phyloP scores from a whole-genome alignment of 2,888 invertebrate genomes.

The Drosophila incognita region DNA sequence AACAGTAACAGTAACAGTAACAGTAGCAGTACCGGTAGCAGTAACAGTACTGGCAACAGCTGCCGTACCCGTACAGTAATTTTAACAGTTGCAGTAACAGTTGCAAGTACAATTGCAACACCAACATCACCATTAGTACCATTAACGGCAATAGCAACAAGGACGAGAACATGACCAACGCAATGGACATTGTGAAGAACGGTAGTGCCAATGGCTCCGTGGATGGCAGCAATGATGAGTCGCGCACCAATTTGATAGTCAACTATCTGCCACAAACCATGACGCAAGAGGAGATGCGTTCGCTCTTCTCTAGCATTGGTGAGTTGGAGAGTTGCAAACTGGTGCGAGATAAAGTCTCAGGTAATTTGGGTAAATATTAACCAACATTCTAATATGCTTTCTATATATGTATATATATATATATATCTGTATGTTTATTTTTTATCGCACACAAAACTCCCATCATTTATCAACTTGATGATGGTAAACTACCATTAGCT shows the following conservation, averaged over 20 bases:
- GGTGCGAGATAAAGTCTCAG: conserved; percentile 98
- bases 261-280: conserved; percentile 97
- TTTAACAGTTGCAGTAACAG: conserved; percentile 14
- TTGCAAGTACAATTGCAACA: conserved; percentile 25
- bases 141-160: conserved; percentile 26
- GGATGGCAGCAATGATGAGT: conserved; percentile 93
- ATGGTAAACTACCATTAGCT: neutral
- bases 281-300: conserved; percentile 97
- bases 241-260: conserved; percentile 97
- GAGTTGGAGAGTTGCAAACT: conserved; percentile 99
- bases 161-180: conserved; percentile 84
- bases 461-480: neutral
- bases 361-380: conserved; percentile 86
- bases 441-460: neutral
- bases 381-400: conserved; percentile 47
- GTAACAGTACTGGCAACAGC: conserved; percentile 3
- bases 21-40: conserved; percentile 22
- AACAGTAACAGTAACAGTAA: conserved; percentile 10
- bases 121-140: conserved; percentile 10
- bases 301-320: conserved; percentile 96
- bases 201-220: conserved; percentile 86
- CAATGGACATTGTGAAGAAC: conserved; percentile 91
- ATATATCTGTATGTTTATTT: neutral
- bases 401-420: neutral
- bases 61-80: conserved; percentile 1